phyloP scores from a whole-genome alignment of 2,797 vertebrate species.

The Myotis myotis region DNA sequence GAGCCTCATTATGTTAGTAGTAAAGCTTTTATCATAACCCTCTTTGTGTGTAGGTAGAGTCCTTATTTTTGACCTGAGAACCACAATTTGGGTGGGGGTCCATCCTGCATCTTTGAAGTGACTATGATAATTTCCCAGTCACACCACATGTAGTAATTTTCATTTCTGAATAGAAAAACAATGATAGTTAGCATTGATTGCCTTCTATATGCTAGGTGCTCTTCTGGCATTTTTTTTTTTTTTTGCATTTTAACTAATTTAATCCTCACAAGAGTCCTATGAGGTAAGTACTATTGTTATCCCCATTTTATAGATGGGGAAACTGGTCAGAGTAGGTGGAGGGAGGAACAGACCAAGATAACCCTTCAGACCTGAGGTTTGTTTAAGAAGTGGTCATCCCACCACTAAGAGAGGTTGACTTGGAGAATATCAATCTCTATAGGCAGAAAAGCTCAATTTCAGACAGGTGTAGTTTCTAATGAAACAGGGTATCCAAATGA shows the following conservation, averaged over 20 bases:
- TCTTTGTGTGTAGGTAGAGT: not conserved
- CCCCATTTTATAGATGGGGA: not conserved
- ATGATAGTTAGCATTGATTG: not conserved
- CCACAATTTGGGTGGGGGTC: not conserved
- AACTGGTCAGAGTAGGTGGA: not conserved
- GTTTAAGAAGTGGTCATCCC: not conserved
- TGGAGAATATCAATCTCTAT: not conserved
- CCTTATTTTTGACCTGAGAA: not conserved
- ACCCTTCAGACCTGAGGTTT: not conserved
- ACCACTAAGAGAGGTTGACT: not conserved
- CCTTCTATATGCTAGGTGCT: not conserved
- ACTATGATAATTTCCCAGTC: not conserved
- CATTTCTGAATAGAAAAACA: constrained; percentile 1
- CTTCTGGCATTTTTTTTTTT: not conserved
- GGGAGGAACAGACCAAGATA: not conserved
- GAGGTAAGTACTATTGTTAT: not conserved
- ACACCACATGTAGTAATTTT: not conserved
- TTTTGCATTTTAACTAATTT: not conserved
- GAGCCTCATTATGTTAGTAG: not conserved
- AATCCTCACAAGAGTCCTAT: not conserved
- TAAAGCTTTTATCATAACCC: not conserved
- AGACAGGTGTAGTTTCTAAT: not conserved
- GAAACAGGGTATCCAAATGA: not conserved
- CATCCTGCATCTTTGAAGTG: not conserved
- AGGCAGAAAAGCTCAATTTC: not conserved